phyloP scores from a whole-genome alignment of 1,140 invertebrate species.

The Sinella curviseta region DNA sequence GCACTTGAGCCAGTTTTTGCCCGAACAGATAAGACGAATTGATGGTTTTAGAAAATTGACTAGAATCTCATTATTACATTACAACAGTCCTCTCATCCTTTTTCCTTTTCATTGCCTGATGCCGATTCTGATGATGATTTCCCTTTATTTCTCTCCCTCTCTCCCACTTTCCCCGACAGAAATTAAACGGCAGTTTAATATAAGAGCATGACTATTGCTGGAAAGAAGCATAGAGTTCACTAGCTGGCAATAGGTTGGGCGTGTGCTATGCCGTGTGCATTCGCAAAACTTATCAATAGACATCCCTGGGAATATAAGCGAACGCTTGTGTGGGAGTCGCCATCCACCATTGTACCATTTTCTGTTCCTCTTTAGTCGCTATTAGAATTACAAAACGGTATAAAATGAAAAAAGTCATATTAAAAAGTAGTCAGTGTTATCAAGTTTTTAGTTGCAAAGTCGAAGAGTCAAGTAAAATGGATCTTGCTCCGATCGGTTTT shows the following conservation, averaged over 20 bases:
- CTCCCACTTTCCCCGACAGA: background rate
- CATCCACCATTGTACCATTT: no score
- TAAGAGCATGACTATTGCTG: background rate
- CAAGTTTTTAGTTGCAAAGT: background rate
- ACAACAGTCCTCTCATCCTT: background rate
- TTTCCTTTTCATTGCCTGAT: conserved; percentile 20
- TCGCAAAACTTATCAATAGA: background rate
- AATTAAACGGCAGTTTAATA: conserved; percentile 22
- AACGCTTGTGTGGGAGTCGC: no score
- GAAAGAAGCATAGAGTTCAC: background rate
- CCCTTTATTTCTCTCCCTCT: conserved; percentile 27
- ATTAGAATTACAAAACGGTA: background rate
- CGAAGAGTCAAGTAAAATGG: background rate
- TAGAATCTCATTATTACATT: conserved; percentile 16
- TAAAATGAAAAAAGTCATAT: background rate
- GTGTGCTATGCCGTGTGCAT: background rate
- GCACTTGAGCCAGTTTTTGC: conserved; percentile 11
- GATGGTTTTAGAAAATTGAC: conserved; percentile 21
- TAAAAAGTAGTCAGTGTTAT: background rate
- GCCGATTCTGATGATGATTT: conserved; percentile 23
- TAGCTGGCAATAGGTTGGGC: background rate
- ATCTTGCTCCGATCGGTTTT: background rate
- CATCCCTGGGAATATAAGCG: no score
- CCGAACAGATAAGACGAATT: conserved; percentile 17
- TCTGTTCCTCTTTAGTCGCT: background rate